Conservation (phyloP, 2,113 vertebrate genomes). For the Galbula dea region DNA sequence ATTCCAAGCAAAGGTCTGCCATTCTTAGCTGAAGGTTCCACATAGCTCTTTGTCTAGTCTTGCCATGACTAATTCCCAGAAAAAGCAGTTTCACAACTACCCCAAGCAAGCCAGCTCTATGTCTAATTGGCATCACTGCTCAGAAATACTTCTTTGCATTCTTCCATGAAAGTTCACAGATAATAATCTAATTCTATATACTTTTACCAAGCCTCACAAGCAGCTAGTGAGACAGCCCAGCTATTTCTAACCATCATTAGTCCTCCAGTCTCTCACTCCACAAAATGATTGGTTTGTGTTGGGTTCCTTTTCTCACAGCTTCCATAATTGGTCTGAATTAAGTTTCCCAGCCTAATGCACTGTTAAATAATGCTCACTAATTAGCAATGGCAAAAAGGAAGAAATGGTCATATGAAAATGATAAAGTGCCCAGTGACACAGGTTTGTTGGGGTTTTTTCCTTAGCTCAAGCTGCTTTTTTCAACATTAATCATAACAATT, state of each 20-base stretch:
- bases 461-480: neutral
- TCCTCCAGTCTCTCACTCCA: neutral
- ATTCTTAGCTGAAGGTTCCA: neutral
- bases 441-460: neutral
- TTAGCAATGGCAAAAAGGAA: neutral
- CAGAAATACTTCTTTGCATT: conserved; percentile 19
- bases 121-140: conserved; percentile 17
- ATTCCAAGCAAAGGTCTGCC: conserved; percentile 1
- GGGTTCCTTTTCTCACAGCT: neutral
- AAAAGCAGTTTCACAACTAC: conserved; percentile 56
- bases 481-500: neutral
- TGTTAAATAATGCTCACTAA: conserved; percentile 3
- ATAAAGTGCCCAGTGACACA: neutral
- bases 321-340: neutral
- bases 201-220: neutral
- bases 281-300: neutral
- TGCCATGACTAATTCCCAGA: conserved; percentile 53
- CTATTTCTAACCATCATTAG: neutral
- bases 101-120: neutral
- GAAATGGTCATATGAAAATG: neutral
- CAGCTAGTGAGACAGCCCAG: neutral
- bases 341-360: neutral
- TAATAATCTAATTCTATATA: neutral
- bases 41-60: conserved; percentile 36
- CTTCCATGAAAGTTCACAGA: neutral